Conservation (phyloP, 2,888 invertebrate species). For the Perizoma affinitatum region DNA sequence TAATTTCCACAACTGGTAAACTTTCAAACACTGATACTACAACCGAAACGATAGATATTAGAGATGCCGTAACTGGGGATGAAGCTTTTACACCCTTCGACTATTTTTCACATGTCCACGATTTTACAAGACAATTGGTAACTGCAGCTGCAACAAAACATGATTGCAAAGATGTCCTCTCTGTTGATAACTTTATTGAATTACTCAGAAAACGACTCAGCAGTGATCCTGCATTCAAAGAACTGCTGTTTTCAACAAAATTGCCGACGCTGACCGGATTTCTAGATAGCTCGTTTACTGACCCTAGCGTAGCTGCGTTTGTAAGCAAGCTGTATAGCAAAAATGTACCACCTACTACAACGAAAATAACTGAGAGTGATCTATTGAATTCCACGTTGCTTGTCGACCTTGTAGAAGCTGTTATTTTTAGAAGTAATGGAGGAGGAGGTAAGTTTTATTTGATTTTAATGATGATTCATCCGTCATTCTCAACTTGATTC, state of each 20-base stretch:
- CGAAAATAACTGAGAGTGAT: conserved; percentile 54
- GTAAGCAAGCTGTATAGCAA: conserved; percentile 67
- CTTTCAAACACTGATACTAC: conserved; percentile 9
- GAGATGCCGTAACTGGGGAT: conserved; percentile 28
- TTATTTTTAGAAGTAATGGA: conserved; percentile 67
- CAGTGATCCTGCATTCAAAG: conserved; percentile 64
- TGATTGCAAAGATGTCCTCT: conserved; percentile 60
- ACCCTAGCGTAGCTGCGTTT: conserved; percentile 67
- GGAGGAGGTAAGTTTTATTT: conserved; percentile 61
- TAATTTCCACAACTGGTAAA: background rate
- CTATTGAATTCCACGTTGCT: conserved; percentile 72
- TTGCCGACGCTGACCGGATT: conserved; percentile 38
- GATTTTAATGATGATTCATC: background rate
- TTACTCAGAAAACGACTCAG: conserved; percentile 68
- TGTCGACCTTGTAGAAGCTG: conserved; percentile 74
- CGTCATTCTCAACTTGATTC: background rate
- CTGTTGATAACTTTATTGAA: conserved; percentile 68
- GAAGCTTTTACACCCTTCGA: conserved; percentile 56
- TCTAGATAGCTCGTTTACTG: conserved; percentile 53
- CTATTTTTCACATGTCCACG: conserved; percentile 62
- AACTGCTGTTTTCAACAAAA: conserved; percentile 55
- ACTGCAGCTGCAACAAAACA: conserved; percentile 43
- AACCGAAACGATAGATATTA: conserved; percentile 6
- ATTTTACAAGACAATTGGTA: conserved; percentile 48
- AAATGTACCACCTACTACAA: conserved; percentile 54